These are phyloP conservation scores for Hafferia zeledoni DNA, from an alignment of 2,797 vertebrate species.

Conservation along the genomic window DNA sequence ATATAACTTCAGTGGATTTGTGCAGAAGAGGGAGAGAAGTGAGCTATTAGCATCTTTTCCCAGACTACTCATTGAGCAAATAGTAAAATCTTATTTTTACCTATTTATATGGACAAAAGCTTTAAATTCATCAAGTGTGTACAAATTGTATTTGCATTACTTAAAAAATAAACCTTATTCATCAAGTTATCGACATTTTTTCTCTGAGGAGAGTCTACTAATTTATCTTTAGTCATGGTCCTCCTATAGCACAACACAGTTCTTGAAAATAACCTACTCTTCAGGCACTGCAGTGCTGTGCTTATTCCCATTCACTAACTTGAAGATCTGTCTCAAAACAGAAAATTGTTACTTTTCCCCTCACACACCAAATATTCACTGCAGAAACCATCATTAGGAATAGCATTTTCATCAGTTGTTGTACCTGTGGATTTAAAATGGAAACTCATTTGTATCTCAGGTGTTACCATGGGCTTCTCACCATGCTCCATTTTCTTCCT, in stretches of 20 bases:
- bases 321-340: neutral
- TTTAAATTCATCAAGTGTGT: neutral
- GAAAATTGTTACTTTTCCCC: neutral
- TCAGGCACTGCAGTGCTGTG: neutral
- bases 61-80: neutral
- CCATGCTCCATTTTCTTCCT: neutral
- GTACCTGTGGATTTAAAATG: neutral
- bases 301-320: neutral
- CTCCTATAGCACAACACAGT: neutral
- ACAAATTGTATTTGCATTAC: neutral
- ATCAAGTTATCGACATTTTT: neutral
- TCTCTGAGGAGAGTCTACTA: neutral
- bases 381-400: neutral
- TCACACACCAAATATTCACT: neutral
- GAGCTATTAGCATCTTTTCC: neutral
- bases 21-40: neutral
- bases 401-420: neutral
- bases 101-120: neutral
- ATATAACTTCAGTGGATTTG: neutral
- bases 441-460: neutral
- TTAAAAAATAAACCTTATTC: neutral
- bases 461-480: neutral
- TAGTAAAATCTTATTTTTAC: neutral
- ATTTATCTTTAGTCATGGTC: neutral
- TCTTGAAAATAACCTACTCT: neutral